These are phyloP conservation scores for Enteromius argenteus DNA, from an alignment of 2,797 vertebrate species.

Conservation along the genomic window DNA sequence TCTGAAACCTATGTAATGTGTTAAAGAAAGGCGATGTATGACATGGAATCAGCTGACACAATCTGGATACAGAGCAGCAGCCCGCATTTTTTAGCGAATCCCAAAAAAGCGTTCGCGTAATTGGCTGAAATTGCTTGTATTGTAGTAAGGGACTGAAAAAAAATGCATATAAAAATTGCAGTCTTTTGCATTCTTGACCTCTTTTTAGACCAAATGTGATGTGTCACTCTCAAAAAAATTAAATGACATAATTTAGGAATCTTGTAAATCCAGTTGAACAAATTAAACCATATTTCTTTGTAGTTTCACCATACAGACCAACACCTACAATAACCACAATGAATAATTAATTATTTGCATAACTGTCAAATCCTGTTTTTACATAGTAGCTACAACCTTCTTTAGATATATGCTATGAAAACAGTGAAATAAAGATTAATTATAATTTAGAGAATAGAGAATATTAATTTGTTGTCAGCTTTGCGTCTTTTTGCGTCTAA, in stretches of 20 bases:
- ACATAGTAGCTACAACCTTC: not conserved
- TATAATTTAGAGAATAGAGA: not conserved
- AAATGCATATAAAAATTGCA: not conserved
- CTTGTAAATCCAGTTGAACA: not conserved
- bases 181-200: not conserved
- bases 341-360: not conserved
- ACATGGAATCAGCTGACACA: not conserved
- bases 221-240: not conserved
- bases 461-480: not conserved
- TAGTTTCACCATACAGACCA: not conserved
- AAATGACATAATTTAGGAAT: not conserved
- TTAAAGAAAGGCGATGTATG: not conserved
- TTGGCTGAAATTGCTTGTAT: not conserved
- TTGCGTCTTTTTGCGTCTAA: too few relatives aligned
- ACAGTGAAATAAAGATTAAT: not conserved
- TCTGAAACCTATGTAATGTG: not conserved
- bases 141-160: not conserved
- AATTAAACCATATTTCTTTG: not conserved
- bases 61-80: not conserved
- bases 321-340: not conserved
- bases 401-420: not conserved
- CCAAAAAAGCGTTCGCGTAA: not conserved
- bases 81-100: not conserved
- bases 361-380: not conserved
- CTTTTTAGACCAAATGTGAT: not conserved